Percentiles rank a stretch among this genome's conserved stretches.
These are phyloP conservation scores for Apaloderma vittatum DNA, from an alignment of 2,113 vertebrate genomes.

Conservation along the genomic window DNA sequence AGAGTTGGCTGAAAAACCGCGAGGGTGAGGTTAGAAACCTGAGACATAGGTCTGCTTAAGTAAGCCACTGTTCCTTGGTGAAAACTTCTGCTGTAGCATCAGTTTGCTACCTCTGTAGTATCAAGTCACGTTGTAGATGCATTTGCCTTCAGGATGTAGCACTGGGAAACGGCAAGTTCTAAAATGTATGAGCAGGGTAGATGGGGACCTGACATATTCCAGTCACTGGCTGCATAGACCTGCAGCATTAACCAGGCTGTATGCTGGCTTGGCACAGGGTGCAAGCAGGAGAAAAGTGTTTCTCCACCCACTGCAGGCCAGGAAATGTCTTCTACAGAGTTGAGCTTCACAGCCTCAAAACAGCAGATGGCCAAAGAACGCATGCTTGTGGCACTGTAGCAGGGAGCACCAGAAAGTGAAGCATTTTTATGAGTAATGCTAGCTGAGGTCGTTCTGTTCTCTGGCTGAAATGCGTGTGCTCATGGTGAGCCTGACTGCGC, in stretches of 20 bases:
- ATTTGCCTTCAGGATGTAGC: not conserved
- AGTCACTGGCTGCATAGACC: not conserved
- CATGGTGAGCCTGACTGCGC: not conserved
- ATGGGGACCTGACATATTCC: not conserved
- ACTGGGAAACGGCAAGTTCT: not conserved
- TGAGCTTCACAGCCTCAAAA: conserved; percentile 47
- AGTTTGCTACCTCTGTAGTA: not conserved
- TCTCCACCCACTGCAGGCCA: conserved; percentile 48
- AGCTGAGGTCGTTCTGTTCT: conserved; percentile 35
- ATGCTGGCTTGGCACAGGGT: not conserved
- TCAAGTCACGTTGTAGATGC: not conserved
- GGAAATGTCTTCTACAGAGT: conserved; percentile 52
- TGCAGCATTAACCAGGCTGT: not conserved
- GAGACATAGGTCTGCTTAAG: not conserved
- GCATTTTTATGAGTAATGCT: conserved; percentile 40
- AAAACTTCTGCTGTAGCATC: not conserved
- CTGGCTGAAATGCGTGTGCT: not conserved
- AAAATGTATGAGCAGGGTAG: not conserved
- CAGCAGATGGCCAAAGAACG: conserved; percentile 57
- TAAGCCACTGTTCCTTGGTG: not conserved
- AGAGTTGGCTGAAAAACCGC: not conserved
- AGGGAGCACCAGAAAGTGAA: conserved; percentile 48
- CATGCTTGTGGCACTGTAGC: conserved; percentile 19
- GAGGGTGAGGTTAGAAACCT: not conserved
- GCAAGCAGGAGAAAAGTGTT: conserved; percentile 25